Percentiles rank a stretch among this genome's conserved stretches.
Evolutionary conservation across 2,113 vertebrate species (phyloP).

Genomic region (Porphyrio hochstetteri): DNA sequence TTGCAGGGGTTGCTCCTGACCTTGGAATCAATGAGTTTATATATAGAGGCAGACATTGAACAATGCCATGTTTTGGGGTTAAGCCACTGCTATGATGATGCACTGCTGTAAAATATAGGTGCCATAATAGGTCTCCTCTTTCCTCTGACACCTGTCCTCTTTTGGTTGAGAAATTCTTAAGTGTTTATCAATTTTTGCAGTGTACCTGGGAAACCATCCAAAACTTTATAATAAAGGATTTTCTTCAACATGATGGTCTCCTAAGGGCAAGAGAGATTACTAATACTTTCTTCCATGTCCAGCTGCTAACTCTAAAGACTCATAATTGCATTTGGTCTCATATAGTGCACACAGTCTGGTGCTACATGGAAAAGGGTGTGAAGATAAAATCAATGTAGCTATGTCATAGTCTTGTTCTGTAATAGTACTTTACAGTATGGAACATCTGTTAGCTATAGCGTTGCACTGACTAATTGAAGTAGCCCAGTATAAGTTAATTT

Average conservation of each 20-base stretch:
- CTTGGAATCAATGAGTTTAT: neutral
- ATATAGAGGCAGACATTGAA: neutral
- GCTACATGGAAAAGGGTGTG: neutral
- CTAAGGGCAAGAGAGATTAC: neutral
- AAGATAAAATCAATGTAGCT: neutral
- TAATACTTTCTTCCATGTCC: neutral
- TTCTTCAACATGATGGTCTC: neutral
- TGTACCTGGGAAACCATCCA: constrained; percentile 16
- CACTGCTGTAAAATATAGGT: neutral
- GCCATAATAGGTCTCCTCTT: neutral
- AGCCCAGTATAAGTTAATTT: neutral
- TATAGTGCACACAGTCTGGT: neutral
- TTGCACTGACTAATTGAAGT: neutral
- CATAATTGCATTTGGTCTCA: neutral
- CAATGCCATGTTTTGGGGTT: neutral
- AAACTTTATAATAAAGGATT: neutral
- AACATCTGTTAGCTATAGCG: neutral
- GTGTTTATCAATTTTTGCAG: neutral
- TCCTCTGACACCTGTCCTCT: neutral
- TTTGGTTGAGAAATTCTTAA: neutral
- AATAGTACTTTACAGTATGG: neutral
- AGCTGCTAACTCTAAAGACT: neutral
- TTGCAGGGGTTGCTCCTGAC: neutral
- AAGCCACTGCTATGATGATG: neutral
- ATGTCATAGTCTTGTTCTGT: neutral